Evolutionary conservation across 2,888 invertebrate genomes (phyloP).

Genomic region (Oeneis ivallda): DNA sequence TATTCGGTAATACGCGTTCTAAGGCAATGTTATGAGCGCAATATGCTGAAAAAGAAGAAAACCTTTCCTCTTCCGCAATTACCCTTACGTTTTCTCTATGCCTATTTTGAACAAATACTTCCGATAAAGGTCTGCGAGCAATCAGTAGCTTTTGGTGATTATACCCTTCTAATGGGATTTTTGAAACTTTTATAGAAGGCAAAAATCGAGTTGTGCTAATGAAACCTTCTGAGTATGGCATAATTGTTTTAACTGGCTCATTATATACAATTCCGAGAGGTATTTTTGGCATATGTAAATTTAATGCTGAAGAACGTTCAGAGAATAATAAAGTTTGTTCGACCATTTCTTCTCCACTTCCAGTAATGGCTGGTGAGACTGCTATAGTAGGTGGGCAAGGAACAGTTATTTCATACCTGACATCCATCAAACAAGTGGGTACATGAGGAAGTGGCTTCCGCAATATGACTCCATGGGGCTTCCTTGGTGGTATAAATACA

Average conservation of each 20-base stretch:
- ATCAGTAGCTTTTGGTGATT: conserved; percentile 5
- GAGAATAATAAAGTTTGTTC: not conserved
- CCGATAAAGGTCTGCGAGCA: not conserved
- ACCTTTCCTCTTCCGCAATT: conserved; percentile 7
- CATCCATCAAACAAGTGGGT: conserved; percentile 11
- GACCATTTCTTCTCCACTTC: conserved; percentile 1
- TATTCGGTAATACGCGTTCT: conserved; percentile 27
- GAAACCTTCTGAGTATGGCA: conserved; percentile 19
- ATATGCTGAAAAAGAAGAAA: conserved; percentile 26
- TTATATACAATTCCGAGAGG: conserved; percentile 18
- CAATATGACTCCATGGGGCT: conserved; percentile 3
- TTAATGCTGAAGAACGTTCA: not conserved
- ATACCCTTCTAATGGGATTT: conserved; percentile 13
- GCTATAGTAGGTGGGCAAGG: conserved; percentile 22
- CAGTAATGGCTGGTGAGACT: conserved; percentile 12
- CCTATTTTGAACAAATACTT: conserved; percentile 13
- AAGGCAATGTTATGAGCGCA: conserved; percentile 27
- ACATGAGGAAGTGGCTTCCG: conserved; percentile 21
- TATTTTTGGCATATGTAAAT: conserved; percentile 20
- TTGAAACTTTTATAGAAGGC: conserved; percentile 21
- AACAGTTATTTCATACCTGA: conserved; percentile 12
- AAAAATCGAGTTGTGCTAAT: conserved; percentile 26
- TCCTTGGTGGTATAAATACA: conserved; percentile 35
- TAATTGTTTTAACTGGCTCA: conserved; percentile 17
- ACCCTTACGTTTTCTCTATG: conserved; percentile 2